Evolutionary conservation across 53 echinoderm and acorn worm species (phyloP).

Genomic region (Apostichopus leukothele): DNA sequence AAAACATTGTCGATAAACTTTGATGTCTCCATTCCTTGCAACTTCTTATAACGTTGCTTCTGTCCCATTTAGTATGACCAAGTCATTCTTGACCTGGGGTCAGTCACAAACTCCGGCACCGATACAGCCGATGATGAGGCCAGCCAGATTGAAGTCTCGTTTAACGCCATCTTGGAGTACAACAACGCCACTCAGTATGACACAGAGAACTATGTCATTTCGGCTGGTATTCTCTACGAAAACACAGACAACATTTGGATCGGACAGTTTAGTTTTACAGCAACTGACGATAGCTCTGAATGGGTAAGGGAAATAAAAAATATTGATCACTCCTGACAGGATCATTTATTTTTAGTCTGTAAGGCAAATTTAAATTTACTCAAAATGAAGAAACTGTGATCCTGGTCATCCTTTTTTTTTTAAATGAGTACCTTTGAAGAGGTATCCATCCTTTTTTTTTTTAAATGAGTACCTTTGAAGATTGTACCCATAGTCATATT

Average conservation of each 20-base stretch:
- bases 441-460: no score
- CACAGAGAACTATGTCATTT: slow-evolving; percentile 56
- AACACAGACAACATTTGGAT: slow-evolving; percentile 65
- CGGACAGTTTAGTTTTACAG: slow-evolving; percentile 60
- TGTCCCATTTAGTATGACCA: slow-evolving; percentile 64
- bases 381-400: no score
- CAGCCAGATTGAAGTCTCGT: slow-evolving; percentile 66
- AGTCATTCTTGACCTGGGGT: slow-evolving; percentile 67
- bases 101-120: slow-evolving; percentile 61
- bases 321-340: no score
- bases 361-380: no score
- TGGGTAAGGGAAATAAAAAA: slow-evolving; percentile 57
- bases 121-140: slow-evolving; percentile 50
- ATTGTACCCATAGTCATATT: no score
- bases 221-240: slow-evolving; percentile 64
- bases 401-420: no score
- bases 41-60: not conserved
- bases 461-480: no score
- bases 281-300: slow-evolving; percentile 56
- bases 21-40: no score
- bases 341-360: no score
- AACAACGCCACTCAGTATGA: slow-evolving; percentile 77
- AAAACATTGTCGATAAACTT: no score
- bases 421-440: no score
- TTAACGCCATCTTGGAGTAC: slow-evolving; percentile 63